phyloP scores from a whole-genome alignment of 2,113 vertebrate species.

The Cryptotis parvus region DNA sequence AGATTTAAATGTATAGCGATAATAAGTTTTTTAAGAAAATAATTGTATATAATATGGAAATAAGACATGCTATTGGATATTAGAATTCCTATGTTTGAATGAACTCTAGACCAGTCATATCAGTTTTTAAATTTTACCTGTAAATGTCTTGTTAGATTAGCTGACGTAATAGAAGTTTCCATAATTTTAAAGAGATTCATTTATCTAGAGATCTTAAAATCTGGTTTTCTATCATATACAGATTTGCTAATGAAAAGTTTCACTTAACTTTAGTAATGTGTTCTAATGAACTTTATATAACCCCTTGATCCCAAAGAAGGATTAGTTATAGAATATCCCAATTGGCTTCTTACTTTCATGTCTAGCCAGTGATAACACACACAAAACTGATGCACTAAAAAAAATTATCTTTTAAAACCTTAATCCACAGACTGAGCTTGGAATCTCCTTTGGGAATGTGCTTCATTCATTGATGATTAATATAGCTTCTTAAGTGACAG shows the following conservation, averaged over 20 bases:
- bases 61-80: neutral
- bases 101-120: neutral
- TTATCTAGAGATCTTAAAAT: conserved; percentile 83
- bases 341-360: conserved; percentile 91
- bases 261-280: conserved; percentile 85
- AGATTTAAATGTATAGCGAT: neutral
- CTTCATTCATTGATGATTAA: conserved; percentile 91
- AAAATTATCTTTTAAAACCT: conserved; percentile 88
- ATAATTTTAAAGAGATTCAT: conserved; percentile 82
- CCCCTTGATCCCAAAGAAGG: conserved; percentile 91
- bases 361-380: conserved; percentile 92
- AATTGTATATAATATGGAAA: too few relatives aligned
- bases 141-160: conserved; percentile 66
- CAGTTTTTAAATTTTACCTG: conserved; percentile 53
- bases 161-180: conserved; percentile 74
- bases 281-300: conserved; percentile 93
- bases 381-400: conserved; percentile 92
- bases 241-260: conserved; percentile 84
- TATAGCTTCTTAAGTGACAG: conserved; percentile 89
- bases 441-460: conserved; percentile 88
- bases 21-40: neutral
- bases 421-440: conserved; percentile 87
- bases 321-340: conserved; percentile 91
- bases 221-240: conserved; percentile 82
- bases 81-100: conserved; percentile 22